Evolutionary conservation across 2,113 vertebrate genomes (phyloP).

Genomic region (Illadopsis cleaveri): DNA sequence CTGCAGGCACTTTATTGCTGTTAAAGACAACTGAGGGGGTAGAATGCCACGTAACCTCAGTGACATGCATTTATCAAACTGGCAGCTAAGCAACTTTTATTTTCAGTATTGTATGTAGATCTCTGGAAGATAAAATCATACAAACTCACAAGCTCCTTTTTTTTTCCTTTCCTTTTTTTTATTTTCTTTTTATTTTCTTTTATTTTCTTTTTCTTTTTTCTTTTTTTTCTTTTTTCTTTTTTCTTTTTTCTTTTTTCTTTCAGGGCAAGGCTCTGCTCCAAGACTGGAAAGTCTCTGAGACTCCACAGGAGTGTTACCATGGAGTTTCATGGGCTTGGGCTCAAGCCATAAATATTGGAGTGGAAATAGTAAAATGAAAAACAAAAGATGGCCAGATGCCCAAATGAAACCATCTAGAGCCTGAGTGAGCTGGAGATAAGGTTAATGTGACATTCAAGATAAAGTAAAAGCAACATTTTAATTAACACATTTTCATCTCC

Average conservation of each 20-base stretch:
- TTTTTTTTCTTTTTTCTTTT: not conserved
- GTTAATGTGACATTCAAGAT: slow-evolving; percentile 1
- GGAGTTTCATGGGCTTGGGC: slow-evolving; percentile 13
- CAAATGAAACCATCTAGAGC: not conserved
- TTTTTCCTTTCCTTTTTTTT: not conserved
- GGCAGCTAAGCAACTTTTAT: not conserved
- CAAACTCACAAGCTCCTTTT: not conserved
- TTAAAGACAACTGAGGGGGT: slow-evolving; percentile 3
- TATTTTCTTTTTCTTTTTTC: not conserved
- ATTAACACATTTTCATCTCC: not conserved
- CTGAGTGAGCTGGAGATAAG: not conserved
- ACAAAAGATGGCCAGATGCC: slow-evolving; percentile 37
- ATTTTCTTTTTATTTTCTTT: not conserved
- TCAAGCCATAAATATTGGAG: slow-evolving; percentile 1
- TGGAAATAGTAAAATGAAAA: slow-evolving; percentile 31
- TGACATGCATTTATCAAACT: slow-evolving; percentile 39
- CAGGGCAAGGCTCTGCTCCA: not conserved
- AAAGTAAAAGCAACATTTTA: slow-evolving; percentile 24
- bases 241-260: too few species aligned
- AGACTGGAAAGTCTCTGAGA: not conserved
- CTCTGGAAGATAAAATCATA: not conserved
- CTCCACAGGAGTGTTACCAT: slow-evolving; percentile 23
- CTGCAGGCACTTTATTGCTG: slow-evolving; percentile 8
- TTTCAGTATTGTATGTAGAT: not conserved
- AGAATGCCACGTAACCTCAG: not conserved